phyloP scores from a whole-genome alignment of 2,113 vertebrate genomes.

The Holacanthus passer region DNA sequence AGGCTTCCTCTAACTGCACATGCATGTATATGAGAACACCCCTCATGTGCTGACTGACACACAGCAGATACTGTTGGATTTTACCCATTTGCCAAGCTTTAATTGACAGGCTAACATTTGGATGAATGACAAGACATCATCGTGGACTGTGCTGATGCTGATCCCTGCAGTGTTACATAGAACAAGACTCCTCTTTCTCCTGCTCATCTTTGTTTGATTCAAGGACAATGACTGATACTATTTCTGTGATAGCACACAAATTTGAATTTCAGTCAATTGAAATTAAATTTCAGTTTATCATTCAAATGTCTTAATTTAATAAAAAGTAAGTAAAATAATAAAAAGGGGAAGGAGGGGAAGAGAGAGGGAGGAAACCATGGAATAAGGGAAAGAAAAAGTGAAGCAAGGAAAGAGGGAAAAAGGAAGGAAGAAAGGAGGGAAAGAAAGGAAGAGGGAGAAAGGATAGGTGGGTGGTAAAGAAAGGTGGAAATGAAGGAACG shows the following conservation, averaged over 20 bases:
- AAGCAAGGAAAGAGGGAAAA: background rate
- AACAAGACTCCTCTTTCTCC: background rate
- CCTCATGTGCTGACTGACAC: slow-evolving; percentile 10
- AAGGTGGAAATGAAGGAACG: background rate
- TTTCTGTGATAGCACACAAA: background rate
- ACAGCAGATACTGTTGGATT: slow-evolving; percentile 14
- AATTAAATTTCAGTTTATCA: background rate
- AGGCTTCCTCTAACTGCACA: background rate
- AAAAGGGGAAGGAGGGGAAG: accelerated
- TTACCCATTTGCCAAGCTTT: slow-evolving; percentile 43
- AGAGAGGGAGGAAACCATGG: too few species aligned
- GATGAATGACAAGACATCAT: slow-evolving; percentile 57
- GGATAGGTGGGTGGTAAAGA: accelerated
- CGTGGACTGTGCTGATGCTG: background rate
- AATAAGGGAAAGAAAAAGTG: too few species aligned
- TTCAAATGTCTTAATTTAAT: background rate
- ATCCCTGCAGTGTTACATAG: background rate
- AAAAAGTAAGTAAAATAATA: too few species aligned
- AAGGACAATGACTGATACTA: background rate
- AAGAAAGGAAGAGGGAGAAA: background rate
- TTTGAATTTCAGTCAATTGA: background rate
- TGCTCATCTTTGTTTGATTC: background rate
- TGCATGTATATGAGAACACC: background rate
- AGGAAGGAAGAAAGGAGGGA: background rate
- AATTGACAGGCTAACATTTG: slow-evolving; percentile 82